Evolutionary conservation across 2,113 vertebrate species (phyloP), one percentile per base, ranked within the genome.

Genomic region (Trichechus manatus): DNA sequence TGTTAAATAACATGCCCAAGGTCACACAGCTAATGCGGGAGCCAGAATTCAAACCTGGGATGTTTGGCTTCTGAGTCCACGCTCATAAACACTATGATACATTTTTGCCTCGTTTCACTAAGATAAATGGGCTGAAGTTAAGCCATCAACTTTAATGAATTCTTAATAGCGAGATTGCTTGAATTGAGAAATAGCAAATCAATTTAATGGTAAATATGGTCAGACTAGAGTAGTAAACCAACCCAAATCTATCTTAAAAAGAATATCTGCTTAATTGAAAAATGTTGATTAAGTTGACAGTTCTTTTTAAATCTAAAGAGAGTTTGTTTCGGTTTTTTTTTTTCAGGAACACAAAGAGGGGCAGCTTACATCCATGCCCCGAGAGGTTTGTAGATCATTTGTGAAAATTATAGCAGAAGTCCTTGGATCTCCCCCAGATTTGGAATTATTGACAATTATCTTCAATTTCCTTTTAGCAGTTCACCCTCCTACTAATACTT

Each of bases 341-440:
- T 98, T 90, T 56, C 97, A 99, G 99, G 99, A 99, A 97, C 99
- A 99, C 97, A 99, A 99, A 98, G 99, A 99, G 84, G 99, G 99
- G 91, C 98, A 99, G 44, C 98, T 99, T 97, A 98, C 98, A 56
- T 98, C 99, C 82, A 98, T 99, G 89, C 99, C 99, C 47, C 99
- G 98, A 93, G 99, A 99, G 4, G 99, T 99, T 95, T 99, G 99
- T 98, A 98, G 98, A 88, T 99, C 99, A 5, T 99, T 99, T 98
- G 99, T 99, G 98, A 99, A 99, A 99, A 99, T 99, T 98, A 99
- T 99, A 98, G 99, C 99, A 98, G 99, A 99, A 98, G 99, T 99
- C 1, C 99, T 99, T 91, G 99, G 99, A 64, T 99, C 99, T 61
- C 99, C 99, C 83, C 99, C 99, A 36, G 99, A 99, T 96, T 97